Conservation (phyloP, 2,797 vertebrate species). For the Clarias platycephalus region DNA sequence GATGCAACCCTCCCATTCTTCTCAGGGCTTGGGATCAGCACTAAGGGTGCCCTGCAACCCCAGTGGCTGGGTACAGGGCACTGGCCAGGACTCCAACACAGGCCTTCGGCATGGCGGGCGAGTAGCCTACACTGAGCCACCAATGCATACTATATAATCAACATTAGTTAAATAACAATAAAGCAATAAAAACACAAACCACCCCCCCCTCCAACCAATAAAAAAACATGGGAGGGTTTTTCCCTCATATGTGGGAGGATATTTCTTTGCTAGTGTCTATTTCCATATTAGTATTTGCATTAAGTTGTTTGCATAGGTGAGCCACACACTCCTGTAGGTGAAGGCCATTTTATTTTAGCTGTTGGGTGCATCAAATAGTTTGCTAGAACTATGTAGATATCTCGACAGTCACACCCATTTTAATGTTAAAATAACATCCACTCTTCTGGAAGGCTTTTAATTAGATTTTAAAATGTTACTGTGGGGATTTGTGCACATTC, state of each 20-base stretch:
- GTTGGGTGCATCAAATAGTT: background rate
- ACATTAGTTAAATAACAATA: no score
- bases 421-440: background rate
- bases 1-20: no score
- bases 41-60: no score
- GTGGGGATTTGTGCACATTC: background rate
- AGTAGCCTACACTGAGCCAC: no score
- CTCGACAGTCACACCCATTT: background rate
- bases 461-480: background rate
- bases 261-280: background rate
- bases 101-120: no score
- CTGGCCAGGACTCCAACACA: no score
- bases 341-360: background rate
- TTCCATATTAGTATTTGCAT: constrained; percentile 10
- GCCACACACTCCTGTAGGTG: background rate
- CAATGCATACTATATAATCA: no score
- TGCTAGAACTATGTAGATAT: background rate
- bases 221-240: no score
- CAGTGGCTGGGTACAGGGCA: no score
- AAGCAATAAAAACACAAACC: background rate
- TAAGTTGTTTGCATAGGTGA: constrained; percentile 1
- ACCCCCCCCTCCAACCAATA: no score
- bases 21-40: no score
- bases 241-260: background rate
- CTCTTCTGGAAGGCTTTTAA: background rate